Base-by-base conservation (phyloP, 2,888 invertebrate genomes). In the Poecilus cupreus region DNA sequence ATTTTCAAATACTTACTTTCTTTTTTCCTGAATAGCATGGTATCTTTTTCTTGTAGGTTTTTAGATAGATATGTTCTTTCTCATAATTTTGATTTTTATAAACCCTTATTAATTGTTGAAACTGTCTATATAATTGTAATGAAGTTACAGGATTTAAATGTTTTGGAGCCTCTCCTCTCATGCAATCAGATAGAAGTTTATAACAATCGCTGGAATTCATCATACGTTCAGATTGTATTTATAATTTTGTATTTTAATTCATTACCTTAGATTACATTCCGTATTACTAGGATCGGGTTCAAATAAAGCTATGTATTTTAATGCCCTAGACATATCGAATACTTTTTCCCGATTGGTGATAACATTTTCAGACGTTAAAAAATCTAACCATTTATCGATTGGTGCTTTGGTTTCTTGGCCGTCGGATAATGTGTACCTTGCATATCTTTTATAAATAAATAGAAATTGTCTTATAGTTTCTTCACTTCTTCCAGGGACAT, bases 241-340 rank as follows among this genome's bases (percentile, higher is more conserved):
- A 32, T 60, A 26, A 51, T 5, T 22, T 43, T 51, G n/a, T 20
- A 78, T n/a, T 79, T 64, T 39, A 74, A 74, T 79, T 79, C 74
- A 39, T 83, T 84, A 87, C 87, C 84, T 85, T 57, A 88, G 83
- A 83, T 86, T 84, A 4, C 87, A 32, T 2, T 32, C 32, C 0
- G 4, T 84, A n/a, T 82, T 77, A 8, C 82, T 80, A n/a, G 82
- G 39, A 51, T 85, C 83, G 8, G 86, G 84, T 83, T 87, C 88
- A 83, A 85, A 88, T 22, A 87, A 82, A 4, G 87, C 86, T 68
- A 88, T 88, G 77, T 88, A 88, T 82, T 88, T 88, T n/a, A 88
- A 83, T 22, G 85, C 85, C 80, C 87, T 86, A 8, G 87, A 84
- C 26, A 88, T 79, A 16, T 84, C 82, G 16, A 82, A 83, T 13